Evolutionary conservation across 2,797 vertebrate genomes (phyloP), one percentile per base, ranked within the genome.

Genomic region (Cryptoblepharus egeriae): DNA sequence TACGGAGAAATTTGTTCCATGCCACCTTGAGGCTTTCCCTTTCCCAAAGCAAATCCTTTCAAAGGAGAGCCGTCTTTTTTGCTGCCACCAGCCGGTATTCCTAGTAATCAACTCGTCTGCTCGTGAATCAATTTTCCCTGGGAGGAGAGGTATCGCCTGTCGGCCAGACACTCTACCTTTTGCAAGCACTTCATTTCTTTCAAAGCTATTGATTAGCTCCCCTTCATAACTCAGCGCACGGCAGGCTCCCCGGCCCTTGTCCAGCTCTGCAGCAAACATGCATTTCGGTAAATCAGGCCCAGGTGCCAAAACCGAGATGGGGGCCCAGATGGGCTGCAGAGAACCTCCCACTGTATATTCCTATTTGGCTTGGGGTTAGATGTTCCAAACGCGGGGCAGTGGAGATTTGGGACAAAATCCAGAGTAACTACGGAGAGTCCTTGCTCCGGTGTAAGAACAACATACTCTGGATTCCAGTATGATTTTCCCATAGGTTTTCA

Each of bases 181-280:
- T 65, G 30, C 5, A n/a, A 80, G 57, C 49, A 58, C 68, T 60
- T 1, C 30, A 72, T 52, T 84, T 52, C 6, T 83, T 64, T 15
- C 79, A 24, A 65, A 52, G 60, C 55, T 49, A 0, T 1, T 4
- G 13, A 63, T 75, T 39, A 69, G 12, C 70, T 58, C 22, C 7
- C 16, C 32, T 7, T 24, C 7, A 3, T 30, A n/a, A 42, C 30
- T 79, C 73, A 82, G 4, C 80, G 77, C 60, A 4, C 61, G 24
- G 3, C 52, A 2, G 28, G 5, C 81, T 87, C 65, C 39, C 52
- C 22, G 30, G 63, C 65, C 45, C 57, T 13, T 42, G 9, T 69
- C 75, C 64, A 55, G 49, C 73, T 74, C 88, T 89, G 90, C 89
- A 88, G 86, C 86, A 85, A 86, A 84, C 61, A 37, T 75, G 2